Base-by-base conservation (phyloP, 2,113 vertebrate species). In the Anthoscopus minutus region DNA sequence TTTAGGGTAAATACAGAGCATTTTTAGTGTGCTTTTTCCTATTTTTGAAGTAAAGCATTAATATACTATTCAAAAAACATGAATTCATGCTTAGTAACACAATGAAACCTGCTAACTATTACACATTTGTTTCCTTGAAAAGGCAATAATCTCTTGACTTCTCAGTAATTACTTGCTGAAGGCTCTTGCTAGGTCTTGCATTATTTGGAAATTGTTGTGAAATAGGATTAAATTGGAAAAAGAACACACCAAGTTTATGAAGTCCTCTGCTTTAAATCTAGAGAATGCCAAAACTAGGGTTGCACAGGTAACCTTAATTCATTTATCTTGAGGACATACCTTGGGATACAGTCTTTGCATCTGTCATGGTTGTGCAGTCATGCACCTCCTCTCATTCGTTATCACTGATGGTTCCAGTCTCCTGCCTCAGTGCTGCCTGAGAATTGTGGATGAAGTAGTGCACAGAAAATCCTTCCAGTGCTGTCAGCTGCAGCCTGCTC, bases 241-340 rank as follows among this genome's bases (percentile, higher is more conserved):
- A 73, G 37, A 91, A 53, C 28, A 25, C 14, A 16, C 44, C 0
- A 4, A 40, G 35, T 80, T 80, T 58, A 40, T 42, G 28, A 84
- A 93, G 44, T 83, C 80, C n/a, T 57, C 71, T 78, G 88, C 90
- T 96, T 96, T 96, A 83, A 94, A 90, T 92, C 53, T 92, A 90
- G 85, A 88, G 60, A 86, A 89, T 88, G 88, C 88, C 92, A 96
- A 92, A 94, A 53, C 40, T 60, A 19, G 35, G 45, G 44, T 90
- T 88, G 56, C 56, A 23, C n/a, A 7, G 18, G 33, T 88, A 71
- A 92, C 72, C 57, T 69, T 53, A 72, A 85, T 60, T 88, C 20
- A 27, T 76, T 79, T 51, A 19, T 65, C 61, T 69, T 54, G 62
- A 82, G 67, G 40, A 37, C 57, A 15, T 84, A 19, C 19, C 15